Evolutionary conservation across 2,797 vertebrate genomes (phyloP).

Genomic region (Hylomyscus alleni): DNA sequence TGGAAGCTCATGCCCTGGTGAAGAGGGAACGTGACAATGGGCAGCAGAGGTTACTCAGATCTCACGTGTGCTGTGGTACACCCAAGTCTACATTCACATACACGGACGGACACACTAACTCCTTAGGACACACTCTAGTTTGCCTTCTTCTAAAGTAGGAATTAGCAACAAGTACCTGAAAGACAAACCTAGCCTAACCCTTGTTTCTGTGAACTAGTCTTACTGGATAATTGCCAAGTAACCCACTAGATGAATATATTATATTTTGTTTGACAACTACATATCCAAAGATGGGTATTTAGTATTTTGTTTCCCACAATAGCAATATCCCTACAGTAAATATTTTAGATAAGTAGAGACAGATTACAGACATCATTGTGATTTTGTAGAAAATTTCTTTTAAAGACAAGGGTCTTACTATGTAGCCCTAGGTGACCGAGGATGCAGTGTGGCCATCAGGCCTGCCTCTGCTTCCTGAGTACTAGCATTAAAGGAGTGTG

Average conservation of each 20-base stretch:
- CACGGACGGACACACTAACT: background rate
- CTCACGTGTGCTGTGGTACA: background rate
- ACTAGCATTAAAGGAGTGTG: background rate
- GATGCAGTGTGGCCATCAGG: background rate
- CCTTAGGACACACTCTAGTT: background rate
- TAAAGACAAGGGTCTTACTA: background rate
- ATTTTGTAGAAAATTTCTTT: background rate
- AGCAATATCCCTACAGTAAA: constrained; percentile 44
- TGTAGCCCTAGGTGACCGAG: background rate
- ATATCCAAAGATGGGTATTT: background rate
- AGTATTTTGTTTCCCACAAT: constrained; percentile 25
- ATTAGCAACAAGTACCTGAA: background rate
- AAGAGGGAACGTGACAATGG: background rate
- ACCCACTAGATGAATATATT: background rate
- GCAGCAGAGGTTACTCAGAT: background rate
- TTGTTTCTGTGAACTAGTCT: constrained; percentile 34
- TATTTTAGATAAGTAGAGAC: background rate
- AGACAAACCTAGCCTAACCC: constrained; percentile 1
- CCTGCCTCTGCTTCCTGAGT: background rate
- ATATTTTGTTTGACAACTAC: background rate
- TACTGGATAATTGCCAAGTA: background rate
- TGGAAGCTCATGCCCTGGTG: background rate
- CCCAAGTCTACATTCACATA: background rate
- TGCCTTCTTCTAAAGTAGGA: constrained; percentile 26
- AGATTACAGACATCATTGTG: background rate